Conservation (phyloP, 2,888 invertebrate genomes). For the Helicoverpa assulta region DNA sequence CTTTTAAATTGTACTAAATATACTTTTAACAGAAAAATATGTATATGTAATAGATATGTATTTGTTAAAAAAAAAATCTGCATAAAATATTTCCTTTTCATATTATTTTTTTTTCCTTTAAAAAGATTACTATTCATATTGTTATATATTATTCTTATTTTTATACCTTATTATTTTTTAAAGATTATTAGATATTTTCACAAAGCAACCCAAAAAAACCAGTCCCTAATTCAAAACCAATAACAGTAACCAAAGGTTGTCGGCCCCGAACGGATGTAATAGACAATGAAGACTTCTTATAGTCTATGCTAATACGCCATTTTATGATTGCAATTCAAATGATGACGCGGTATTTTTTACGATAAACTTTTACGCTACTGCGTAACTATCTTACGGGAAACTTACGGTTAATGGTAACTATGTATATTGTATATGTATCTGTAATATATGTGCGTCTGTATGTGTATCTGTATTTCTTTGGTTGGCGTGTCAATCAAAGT, state of each 20-base stretch:
- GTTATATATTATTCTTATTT: background rate
- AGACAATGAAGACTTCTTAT: conserved; percentile 69
- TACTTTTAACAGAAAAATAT: no score
- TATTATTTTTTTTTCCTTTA: no score
- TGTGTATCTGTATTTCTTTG: background rate
- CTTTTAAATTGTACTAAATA: no score
- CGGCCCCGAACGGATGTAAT: conserved; percentile 67
- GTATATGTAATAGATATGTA: no score
- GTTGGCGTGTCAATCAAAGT: no score
- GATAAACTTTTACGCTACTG: conserved; percentile 57
- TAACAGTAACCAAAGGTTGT: conserved; percentile 65
- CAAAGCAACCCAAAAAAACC: conserved; percentile 14
- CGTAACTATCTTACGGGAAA: conserved; percentile 57
- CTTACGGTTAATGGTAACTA: conserved; percentile 21
- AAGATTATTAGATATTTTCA: background rate
- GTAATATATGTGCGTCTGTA: background rate
- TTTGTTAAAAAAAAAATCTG: no score
- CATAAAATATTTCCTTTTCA: no score
- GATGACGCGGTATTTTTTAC: conserved; percentile 65
- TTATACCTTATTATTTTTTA: background rate
- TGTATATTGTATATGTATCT: background rate
- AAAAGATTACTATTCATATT: no score
- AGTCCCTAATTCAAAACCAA: conserved; percentile 49
- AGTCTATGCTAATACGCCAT: conserved; percentile 73
- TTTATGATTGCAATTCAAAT: conserved; percentile 71